Evolutionary conservation across 2,888 invertebrate species (phyloP), one percentile per base, ranked within the genome.

Genomic region (Cremastinae sp.): DNA sequence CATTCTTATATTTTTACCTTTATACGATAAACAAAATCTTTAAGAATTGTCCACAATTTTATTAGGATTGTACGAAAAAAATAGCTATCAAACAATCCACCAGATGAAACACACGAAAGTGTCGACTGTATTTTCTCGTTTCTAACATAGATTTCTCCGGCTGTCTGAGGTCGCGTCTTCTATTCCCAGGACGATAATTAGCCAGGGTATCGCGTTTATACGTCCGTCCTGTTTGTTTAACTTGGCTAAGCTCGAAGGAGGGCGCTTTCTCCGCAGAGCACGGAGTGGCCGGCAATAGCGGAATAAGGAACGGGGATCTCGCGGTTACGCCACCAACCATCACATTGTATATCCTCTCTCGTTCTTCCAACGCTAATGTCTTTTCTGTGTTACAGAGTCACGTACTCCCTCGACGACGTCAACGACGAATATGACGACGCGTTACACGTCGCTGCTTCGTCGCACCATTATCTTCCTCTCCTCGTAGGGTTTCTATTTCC

Each of bases 371-470:
- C 80, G 85, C 88, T 89, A 89, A 89, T 89, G 89, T 89, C 88
- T 89, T 89, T 89, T 89, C 89, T 89, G 89, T 89, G 89, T 89
- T 85, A 83, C 81, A 43, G 61, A 77, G 74, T 66, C 82, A 85
- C 83, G 82, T 83, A 64, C 80, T 88, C 87, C 88, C 88, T 84
- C 80, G 83, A 79, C 84, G 83, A 77, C 81, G 41, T 64, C 51
- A 68, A 71, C 59, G 71, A 61, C 65, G 78, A 73, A 73, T 77
- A 78, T 78, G 78, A 75, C 69, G 75, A 71, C 69, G 73, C 28
- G 28, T 28, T 28, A 28, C 74, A 41, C 58, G 51, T 61, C 69
- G 61, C 28, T 74, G 20, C 81, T 82, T 82, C 81, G 83, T 80
- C 78, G 83, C 84, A 86, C 88, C 87, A 88, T 88, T 87, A 86